A percentile compares a stretch with the other conserved stretches of the same genome.
Evolutionary conservation across 2,113 vertebrate genomes (phyloP).

Genomic region (Aplodontia rufa): DNA sequence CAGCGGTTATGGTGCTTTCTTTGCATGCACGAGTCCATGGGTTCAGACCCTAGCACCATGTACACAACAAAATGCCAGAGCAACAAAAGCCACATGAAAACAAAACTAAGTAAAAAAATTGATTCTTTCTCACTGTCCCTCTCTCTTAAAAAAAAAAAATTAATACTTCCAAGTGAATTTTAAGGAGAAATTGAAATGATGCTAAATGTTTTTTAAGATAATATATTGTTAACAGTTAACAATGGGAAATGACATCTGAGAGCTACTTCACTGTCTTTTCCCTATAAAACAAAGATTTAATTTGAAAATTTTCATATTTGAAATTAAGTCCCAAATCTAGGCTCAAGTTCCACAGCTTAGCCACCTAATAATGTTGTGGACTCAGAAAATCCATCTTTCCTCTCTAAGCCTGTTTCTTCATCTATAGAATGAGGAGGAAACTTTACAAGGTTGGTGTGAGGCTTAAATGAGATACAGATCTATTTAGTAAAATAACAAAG

Average conservation of each 20-base stretch:
- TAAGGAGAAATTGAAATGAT: neutral
- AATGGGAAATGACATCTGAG: neutral
- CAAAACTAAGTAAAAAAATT: too few relatives aligned
- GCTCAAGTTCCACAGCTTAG: neutral
- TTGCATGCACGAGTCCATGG: too few relatives aligned
- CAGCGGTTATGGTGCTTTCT: too few relatives aligned
- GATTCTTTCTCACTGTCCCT: too few relatives aligned
- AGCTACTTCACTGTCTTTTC: neutral
- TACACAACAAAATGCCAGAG: too few relatives aligned
- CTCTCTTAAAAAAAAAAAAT: too few relatives aligned
- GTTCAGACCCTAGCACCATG: too few relatives aligned
- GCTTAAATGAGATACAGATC: neutral
- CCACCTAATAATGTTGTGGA: neutral
- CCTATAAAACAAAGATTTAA: neutral
- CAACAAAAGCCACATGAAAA: too few relatives aligned
- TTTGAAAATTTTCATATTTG: neutral
- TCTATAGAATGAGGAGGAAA: neutral
- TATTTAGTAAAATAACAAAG: slow-evolving; percentile 28
- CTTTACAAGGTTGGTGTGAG: neutral
- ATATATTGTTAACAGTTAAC: neutral
- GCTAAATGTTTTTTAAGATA: neutral
- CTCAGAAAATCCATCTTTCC: neutral
- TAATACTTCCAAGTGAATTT: too few relatives aligned
- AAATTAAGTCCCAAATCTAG: slow-evolving; percentile 40
- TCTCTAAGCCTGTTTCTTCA: neutral